Conservation (phyloP, 2,797 vertebrate species). For the Chiloscyllium punctatum region DNA sequence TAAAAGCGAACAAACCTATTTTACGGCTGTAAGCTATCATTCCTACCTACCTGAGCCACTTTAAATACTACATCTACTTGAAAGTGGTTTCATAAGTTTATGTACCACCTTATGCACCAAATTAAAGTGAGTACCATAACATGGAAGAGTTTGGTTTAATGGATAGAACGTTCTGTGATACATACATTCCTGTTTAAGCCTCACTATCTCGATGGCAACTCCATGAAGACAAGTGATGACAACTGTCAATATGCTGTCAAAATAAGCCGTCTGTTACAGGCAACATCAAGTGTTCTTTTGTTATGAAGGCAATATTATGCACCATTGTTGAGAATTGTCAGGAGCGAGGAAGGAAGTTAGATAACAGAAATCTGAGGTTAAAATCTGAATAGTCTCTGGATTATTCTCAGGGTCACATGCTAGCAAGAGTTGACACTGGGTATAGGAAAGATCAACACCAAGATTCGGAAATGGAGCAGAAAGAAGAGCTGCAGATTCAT, state of each 20-base stretch:
- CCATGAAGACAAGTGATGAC: background rate
- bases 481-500: too few species aligned
- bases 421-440: too few species aligned
- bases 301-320: background rate
- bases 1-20: too few species aligned
- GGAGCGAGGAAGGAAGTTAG: too few species aligned
- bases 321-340: background rate
- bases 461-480: too few species aligned
- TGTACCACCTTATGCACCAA: background rate
- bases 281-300: background rate
- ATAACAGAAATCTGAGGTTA: too few species aligned
- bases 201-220: background rate
- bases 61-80: background rate
- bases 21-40: background rate
- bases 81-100: background rate
- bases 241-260: background rate
- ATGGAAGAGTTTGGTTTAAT: background rate
- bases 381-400: too few species aligned
- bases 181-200: background rate
- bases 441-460: too few species aligned
- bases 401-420: too few species aligned
- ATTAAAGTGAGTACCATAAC: background rate
- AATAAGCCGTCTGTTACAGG: background rate
- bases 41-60: background rate
- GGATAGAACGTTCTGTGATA: background rate